Conservation (phyloP, 2,113 vertebrate species). For the Ceyx melanurus region DNA sequence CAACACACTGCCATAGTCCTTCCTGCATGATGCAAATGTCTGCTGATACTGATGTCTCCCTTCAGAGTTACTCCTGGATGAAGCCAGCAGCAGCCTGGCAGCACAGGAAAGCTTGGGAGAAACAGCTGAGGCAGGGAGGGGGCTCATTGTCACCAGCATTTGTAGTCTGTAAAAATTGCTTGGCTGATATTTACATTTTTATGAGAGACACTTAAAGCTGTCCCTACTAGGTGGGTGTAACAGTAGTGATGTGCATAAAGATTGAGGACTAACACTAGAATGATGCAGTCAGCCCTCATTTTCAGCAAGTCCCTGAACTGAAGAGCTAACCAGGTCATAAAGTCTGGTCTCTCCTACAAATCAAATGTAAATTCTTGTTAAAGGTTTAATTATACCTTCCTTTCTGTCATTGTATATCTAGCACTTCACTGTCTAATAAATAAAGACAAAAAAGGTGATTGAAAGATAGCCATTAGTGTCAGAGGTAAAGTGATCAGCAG, state of each 20-base stretch:
- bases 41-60: fast-evolving
- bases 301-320: background rate
- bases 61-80: background rate
- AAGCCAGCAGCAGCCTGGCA: background rate
- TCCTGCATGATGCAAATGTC: background rate
- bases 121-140: background rate
- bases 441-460: background rate
- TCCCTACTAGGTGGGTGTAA: constrained; percentile 12
- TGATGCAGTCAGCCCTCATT: constrained; percentile 25
- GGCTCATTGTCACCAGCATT: background rate
- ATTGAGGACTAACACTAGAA: constrained; percentile 29
- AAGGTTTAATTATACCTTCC: background rate
- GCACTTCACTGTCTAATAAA: background rate
- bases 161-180: constrained; percentile 17
- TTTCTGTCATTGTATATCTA: background rate
- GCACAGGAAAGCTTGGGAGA: background rate
- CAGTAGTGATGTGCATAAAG: background rate
- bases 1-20: background rate
- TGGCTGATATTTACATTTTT: constrained; percentile 34
- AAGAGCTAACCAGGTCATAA: background rate
- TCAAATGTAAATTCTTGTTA: background rate
- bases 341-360: background rate
- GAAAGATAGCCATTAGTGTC: background rate
- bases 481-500: background rate
- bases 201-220: background rate